phyloP scores from a whole-genome alignment of 2,797 vertebrate genomes.

The Alectoris magna region DNA sequence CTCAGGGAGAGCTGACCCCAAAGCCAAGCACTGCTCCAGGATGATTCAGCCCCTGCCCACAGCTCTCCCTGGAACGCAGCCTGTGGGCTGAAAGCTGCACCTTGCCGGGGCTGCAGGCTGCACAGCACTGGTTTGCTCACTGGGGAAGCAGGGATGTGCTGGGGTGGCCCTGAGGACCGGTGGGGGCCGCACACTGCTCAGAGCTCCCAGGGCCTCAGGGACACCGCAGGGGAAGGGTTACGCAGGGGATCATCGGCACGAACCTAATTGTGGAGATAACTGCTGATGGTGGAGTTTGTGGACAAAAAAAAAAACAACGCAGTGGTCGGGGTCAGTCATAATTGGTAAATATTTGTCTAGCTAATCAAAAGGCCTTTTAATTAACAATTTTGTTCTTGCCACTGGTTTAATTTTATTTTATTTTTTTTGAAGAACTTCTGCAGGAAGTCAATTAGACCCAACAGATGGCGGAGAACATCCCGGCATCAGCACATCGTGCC shows the following conservation, averaged over 20 bases:
- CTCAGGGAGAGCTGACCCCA: background rate
- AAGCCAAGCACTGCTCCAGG: background rate
- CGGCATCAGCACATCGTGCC: constrained; percentile 72
- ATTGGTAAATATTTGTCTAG: constrained; percentile 85
- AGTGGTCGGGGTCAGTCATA: constrained; percentile 74
- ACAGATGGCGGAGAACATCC: constrained; percentile 78
- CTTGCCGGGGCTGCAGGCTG: rapidly evolving
- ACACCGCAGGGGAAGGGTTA: background rate
- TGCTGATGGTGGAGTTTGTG: constrained; percentile 70
- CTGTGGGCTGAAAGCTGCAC: rapidly evolving
- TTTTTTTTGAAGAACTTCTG: constrained; percentile 77
- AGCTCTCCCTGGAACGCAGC: background rate
- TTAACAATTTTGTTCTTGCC: constrained; percentile 80
- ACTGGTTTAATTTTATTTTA: constrained; percentile 75
- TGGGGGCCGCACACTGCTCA: rapidly evolving
- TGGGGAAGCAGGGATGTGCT: background rate
- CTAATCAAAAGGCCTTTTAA: constrained; percentile 83
- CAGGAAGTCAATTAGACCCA: constrained; percentile 81
- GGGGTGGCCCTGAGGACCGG: too few species aligned
- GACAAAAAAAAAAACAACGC: constrained; percentile 23
- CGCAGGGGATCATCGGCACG: background rate
- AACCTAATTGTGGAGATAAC: constrained; percentile 45
- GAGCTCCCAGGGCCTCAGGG: background rate
- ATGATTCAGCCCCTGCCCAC: too few species aligned
- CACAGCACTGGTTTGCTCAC: background rate